Percentiles rank a stretch among this genome's conserved stretches.
These are phyloP conservation scores for Loris lydekkerianus DNA, from an alignment of 2,797 vertebrate species.

Conservation along the genomic window DNA sequence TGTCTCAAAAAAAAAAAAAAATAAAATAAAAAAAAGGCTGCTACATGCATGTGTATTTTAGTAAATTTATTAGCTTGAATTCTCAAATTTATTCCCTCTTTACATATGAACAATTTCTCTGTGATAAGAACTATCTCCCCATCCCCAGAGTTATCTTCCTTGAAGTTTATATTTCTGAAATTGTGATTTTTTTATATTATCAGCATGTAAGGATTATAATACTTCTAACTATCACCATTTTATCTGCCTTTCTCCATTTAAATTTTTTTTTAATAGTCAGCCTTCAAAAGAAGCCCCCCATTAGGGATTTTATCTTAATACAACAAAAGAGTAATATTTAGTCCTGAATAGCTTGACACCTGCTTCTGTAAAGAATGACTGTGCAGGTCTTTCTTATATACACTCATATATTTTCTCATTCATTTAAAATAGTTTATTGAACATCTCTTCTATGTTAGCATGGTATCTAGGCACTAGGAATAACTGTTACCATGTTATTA, in stretches of 20 bases:
- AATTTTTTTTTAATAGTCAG: constrained; percentile 25
- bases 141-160: constrained; percentile 33
- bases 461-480: background rate
- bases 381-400: background rate
- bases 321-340: constrained; percentile 14
- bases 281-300: background rate
- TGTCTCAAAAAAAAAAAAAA: background rate
- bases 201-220: constrained; percentile 49
- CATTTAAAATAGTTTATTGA: constrained; percentile 55
- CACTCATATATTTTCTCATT: constrained; percentile 48
- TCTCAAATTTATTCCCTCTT: constrained; percentile 49
- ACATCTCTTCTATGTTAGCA: constrained; percentile 33
- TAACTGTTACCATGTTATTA: constrained; percentile 47
- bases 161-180: constrained; percentile 46
- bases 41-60: constrained; percentile 55
- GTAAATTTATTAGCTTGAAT: constrained; percentile 56
- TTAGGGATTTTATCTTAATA: constrained; percentile 47
- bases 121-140: constrained; percentile 41
- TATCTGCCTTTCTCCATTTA: constrained; percentile 40
- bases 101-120: constrained; percentile 48
- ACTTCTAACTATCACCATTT: constrained; percentile 32
- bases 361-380: constrained; percentile 46
- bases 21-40: background rate
- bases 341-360: constrained; percentile 44
- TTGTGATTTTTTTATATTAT: constrained; percentile 56